Evolutionary conservation across 2,797 vertebrate species (phyloP).

Genomic region (Notamacropus eugenii): DNA sequence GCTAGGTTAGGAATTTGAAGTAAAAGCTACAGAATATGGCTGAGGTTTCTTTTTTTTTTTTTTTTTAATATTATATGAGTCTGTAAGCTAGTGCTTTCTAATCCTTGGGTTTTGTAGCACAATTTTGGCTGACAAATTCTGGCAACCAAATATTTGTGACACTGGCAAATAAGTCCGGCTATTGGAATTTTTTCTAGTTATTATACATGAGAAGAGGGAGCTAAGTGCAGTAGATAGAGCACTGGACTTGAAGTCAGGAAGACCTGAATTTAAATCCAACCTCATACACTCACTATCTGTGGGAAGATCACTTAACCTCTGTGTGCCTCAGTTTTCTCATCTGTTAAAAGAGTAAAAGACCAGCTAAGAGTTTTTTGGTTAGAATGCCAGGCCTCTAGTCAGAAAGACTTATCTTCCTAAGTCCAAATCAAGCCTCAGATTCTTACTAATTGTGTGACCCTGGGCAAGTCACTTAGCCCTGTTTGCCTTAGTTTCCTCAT

Average conservation of each 20-base stretch:
- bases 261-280: background rate
- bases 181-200: background rate
- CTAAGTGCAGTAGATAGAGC: too few relatives aligned
- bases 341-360: background rate
- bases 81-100: background rate
- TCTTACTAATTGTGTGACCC: background rate
- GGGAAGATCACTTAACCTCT: background rate
- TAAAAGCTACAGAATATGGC: constrained; percentile 14
- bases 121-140: background rate
- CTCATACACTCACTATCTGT: background rate
- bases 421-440: background rate
- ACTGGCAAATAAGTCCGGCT: background rate
- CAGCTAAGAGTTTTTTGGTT: background rate
- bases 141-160: background rate
- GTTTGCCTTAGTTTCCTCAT: too few relatives aligned
- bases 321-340: background rate
- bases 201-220: background rate
- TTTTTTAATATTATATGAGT: background rate
- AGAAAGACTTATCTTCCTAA: background rate
- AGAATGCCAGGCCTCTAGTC: background rate
- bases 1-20: background rate
- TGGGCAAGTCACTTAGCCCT: background rate
- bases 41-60: too few relatives aligned
- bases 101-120: background rate
- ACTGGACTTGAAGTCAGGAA: background rate